Percentiles rank a stretch among this genome's conserved stretches.
phyloP scores from a whole-genome alignment of 2,797 vertebrate species.

The Schizopygopsis malacanthus region DNA sequence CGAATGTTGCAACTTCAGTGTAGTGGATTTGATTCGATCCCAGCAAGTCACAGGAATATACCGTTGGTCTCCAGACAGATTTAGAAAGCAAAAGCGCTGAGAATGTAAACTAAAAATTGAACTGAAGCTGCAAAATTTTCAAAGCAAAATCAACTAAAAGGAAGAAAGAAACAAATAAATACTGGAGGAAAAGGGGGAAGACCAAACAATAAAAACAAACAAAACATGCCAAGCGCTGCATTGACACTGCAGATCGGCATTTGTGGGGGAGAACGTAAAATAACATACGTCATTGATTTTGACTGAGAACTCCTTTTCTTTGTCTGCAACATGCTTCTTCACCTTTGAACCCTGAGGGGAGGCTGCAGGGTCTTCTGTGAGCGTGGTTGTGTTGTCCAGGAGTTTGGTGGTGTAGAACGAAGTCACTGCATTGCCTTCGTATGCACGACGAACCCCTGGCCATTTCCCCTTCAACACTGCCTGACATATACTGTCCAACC shows the following conservation, averaged over 20 bases:
- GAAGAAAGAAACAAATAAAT: conserved; percentile 63
- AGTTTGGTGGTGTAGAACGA: conserved; percentile 99
- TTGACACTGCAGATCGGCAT: conserved; percentile 57
- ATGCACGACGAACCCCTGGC: conserved; percentile 88
- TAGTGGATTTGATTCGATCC: not conserved
- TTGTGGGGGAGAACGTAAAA: conserved; percentile 85
- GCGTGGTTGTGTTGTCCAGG: conserved; percentile 85
- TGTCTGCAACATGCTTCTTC: conserved; percentile 99
- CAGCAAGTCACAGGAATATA: not conserved
- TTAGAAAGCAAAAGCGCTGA: conserved; percentile 3
- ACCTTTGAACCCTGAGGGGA: conserved; percentile 99
- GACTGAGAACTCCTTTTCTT: conserved; percentile 99
- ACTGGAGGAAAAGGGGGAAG: conserved; percentile 23
- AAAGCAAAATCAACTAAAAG: conserved; percentile 71
- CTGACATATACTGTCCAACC: conserved; percentile 98
- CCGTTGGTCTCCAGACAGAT: not conserved
- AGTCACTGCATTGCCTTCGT: conserved; percentile 90
- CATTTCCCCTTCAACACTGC: conserved; percentile 97
- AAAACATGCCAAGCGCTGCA: conserved; percentile 84
- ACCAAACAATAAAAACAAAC: conserved; percentile 40
- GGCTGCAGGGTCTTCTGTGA: conserved; percentile 89
- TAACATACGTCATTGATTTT: conserved; percentile 99
- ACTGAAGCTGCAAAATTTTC: not conserved
- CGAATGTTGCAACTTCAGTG: conserved; percentile 28
- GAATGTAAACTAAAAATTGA: conserved; percentile 1